These are phyloP conservation scores for Drosophila sulfurigaster DNA, from an alignment of 1,140 invertebrate genomes.

Conservation along the genomic window DNA sequence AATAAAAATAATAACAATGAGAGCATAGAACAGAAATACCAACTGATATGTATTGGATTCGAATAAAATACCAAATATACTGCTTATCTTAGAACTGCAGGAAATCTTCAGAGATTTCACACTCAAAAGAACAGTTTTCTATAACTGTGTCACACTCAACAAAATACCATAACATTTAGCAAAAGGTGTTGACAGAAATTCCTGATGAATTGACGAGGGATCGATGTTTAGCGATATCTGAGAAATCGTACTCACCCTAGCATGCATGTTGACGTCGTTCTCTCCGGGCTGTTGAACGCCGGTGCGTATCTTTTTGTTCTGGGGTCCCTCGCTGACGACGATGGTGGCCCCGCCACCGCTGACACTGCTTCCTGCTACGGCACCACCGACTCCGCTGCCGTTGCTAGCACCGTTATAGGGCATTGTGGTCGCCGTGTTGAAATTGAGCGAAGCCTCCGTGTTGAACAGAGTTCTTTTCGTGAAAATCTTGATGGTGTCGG, in stretches of 20 bases:
- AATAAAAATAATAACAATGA: too few species aligned
- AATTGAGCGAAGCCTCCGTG: slow-evolving; percentile 76
- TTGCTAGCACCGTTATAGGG: slow-evolving; percentile 83
- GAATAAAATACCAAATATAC: too few species aligned
- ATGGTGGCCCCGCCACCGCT: slow-evolving; percentile 80
- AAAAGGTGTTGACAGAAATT: too few species aligned
- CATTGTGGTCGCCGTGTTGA: slow-evolving; percentile 83
- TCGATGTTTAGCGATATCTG: slow-evolving; percentile 21
- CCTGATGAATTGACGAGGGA: neutral
- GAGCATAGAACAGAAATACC: too few species aligned
- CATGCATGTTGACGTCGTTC: slow-evolving; percentile 81
- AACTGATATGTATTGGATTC: too few species aligned
- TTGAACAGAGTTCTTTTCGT: slow-evolving; percentile 75
- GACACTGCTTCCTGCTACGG: slow-evolving; percentile 59
- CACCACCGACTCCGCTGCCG: slow-evolving; percentile 74
- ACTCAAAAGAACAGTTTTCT: too few species aligned
- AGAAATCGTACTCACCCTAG: slow-evolving; percentile 68
- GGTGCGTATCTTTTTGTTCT: slow-evolving; percentile 84
- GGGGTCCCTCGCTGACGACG: slow-evolving; percentile 81
- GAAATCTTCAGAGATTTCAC: too few species aligned
- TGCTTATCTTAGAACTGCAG: too few species aligned
- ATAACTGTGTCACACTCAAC: too few species aligned
- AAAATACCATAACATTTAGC: too few species aligned
- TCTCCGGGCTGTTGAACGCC: slow-evolving; percentile 81
- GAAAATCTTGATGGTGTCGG: slow-evolving; percentile 80